Base-by-base conservation (phyloP, 2,113 vertebrate genomes). In the Rhineura floridana region DNA sequence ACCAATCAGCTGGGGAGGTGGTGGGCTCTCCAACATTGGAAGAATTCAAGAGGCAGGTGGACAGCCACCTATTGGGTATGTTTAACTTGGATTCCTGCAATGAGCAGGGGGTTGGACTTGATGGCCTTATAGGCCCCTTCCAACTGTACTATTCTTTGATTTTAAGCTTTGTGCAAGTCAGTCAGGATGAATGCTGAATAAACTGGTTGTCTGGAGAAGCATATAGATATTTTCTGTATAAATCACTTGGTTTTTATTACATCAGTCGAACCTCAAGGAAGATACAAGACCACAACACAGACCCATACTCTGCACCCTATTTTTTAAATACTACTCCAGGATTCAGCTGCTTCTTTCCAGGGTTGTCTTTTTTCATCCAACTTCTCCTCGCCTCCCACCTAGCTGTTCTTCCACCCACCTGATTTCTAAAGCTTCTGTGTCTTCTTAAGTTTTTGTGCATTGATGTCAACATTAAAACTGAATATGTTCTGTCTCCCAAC, bases 401-500 rank as follows among this genome's bases (percentile, higher is more conserved):
- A 93, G 88, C 85, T 91, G 88, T 87, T 94, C 91, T 87, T 94
- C 95, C 94, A 91, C 91, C 93, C 84, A 93, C 93, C 42, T 87
- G 82, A 88, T 87, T 91, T 91, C 91, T 92, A 93, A 52, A 90
- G 81, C 93, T 95, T 91, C 91, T 93, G 90, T 94, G 79, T 93
- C 96, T 95, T 87, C 94, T 93, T 94, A 96, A 95, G 90, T 90
- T 93, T 94, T 95, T 39, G 44, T 81, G 95, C 89, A 95, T 93
- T 6, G 0, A 91, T 92, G 92, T 86, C 93, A 92, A 88, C 92
- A 95, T 92, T 95, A 95, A 95, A 95, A 96, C 23, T 59, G 65
- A 89, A 91, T 95, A 89, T 96, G 91, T 96, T 95, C 94, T 96
- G 91, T 95, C 95, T 95, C 80, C 92, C 90, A 96, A 90, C 86